Evolutionary conservation across 2,113 vertebrate species (phyloP).

Genomic region (Tupaia tana): DNA sequence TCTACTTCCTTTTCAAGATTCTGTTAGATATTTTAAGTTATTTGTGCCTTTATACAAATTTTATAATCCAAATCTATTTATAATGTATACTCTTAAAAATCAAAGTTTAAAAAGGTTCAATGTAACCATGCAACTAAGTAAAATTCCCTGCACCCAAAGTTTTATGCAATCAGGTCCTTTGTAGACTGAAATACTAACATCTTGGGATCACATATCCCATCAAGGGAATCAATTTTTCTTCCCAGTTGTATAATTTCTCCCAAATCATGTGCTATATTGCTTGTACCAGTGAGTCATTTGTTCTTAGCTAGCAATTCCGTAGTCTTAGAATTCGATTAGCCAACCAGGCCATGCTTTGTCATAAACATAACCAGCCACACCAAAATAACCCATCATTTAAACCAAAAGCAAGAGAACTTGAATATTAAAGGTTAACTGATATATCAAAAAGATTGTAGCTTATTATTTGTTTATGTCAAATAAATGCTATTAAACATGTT

Average conservation of each 20-base stretch:
- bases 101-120: background rate
- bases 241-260: background rate
- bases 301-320: background rate
- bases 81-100: background rate
- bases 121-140: background rate
- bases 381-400: conserved; percentile 1
- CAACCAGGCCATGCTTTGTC: background rate
- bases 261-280: background rate
- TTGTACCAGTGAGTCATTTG: background rate
- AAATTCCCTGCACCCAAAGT: background rate
- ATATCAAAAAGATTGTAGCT: background rate
- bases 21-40: background rate
- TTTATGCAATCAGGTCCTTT: background rate
- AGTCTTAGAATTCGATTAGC: background rate
- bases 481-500: conserved; percentile 13
- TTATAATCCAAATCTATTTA: conserved; percentile 18
- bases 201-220: background rate
- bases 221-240: background rate
- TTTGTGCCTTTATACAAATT: background rate
- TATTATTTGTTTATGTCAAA: conserved; percentile 13
- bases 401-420: background rate
- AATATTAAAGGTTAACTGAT: conserved; percentile 14
- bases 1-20: conserved; percentile 37
- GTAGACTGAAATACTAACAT: background rate
- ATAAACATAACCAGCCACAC: background rate